A percentile compares a stretch with the other conserved stretches of the same genome.
These are phyloP conservation scores for Suillia variegata DNA, from an alignment of 2,888 invertebrate species.

Conservation along the genomic window DNA sequence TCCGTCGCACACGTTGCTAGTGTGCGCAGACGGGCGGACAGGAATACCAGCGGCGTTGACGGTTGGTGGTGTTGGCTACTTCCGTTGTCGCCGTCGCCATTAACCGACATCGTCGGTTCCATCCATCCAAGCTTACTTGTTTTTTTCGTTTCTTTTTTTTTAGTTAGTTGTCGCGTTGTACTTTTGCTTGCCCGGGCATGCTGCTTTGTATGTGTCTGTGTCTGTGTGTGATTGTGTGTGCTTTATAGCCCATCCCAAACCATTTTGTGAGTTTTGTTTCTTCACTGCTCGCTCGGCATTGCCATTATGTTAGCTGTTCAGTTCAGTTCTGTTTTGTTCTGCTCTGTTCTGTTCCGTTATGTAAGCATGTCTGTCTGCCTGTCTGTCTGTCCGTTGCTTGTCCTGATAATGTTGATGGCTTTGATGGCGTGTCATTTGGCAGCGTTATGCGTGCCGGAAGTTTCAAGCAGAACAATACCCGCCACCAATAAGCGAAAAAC, in stretches of 20 bases:
- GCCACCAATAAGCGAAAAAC: not conserved
- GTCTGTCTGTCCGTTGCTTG: not conserved
- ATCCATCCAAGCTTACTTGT: too few species aligned
- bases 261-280: not conserved
- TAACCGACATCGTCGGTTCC: not conserved
- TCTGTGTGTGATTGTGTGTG: not conserved
- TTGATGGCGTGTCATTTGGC: conserved; percentile 4
- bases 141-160: too few species aligned
- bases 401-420: conserved; percentile 2
- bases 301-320: conserved; percentile 1
- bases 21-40: too few species aligned
- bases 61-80: conserved; percentile 3
- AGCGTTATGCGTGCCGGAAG: conserved; percentile 2
- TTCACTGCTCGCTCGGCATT: not conserved
- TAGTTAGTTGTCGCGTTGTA: not conserved
- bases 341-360: too few species aligned
- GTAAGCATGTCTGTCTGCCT: conserved; percentile 3
- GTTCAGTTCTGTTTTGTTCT: too few species aligned
- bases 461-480: not conserved
- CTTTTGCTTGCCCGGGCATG: not conserved
- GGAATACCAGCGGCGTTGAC: too few species aligned
- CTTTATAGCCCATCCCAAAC: not conserved
- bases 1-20: not conserved
- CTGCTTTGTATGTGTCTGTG: not conserved
- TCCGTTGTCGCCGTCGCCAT: not conserved